These are phyloP conservation scores for Oasisia sp. DNA, from an alignment of 2,888 invertebrate genomes.

Conservation along the genomic window DNA sequence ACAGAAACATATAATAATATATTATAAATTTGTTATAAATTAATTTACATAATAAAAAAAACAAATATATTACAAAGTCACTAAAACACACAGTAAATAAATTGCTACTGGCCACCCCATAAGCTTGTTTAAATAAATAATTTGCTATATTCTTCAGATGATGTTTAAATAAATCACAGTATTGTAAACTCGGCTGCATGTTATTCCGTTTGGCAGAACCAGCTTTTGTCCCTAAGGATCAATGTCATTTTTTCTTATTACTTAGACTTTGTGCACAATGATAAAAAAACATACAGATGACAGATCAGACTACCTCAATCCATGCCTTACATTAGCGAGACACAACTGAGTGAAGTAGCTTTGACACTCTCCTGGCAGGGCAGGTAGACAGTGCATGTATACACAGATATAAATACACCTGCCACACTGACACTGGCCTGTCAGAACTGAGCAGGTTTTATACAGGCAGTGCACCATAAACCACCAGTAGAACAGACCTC, in stretches of 20 bases:
- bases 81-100: too few species aligned
- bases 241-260: neutral
- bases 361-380: neutral
- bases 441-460: neutral
- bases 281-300: neutral
- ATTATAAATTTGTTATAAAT: too few species aligned
- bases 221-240: neutral
- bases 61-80: too few species aligned
- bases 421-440: neutral
- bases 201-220: too few species aligned
- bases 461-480: neutral
- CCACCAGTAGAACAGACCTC: too few species aligned
- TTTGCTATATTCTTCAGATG: too few species aligned
- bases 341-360: neutral
- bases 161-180: too few species aligned
- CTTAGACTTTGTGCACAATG: neutral
- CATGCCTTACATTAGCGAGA: neutral
- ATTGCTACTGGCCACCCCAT: too few species aligned
- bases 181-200: too few species aligned
- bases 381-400: neutral
- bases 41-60: too few species aligned
- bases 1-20: too few species aligned
- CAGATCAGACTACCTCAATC: neutral
- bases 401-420: neutral
- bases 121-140: too few species aligned